Evolutionary conservation across 2,797 vertebrate species (phyloP).

Genomic region (Tauraco hartlaubi): DNA sequence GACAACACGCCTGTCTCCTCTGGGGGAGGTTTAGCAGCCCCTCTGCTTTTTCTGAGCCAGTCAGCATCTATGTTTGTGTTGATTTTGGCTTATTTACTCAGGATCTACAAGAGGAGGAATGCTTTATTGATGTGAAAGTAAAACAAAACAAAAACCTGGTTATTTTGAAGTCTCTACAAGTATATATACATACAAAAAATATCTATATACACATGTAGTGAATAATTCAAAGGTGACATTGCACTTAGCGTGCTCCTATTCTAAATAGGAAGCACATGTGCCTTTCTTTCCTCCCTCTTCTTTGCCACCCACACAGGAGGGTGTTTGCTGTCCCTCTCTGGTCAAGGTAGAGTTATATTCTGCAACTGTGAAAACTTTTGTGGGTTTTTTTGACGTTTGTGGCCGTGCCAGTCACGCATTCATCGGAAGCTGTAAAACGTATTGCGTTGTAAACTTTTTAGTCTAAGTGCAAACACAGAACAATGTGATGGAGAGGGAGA

Average conservation of each 20-base stretch:
- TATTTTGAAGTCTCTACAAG: not conserved
- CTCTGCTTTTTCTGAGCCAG: slow-evolving; percentile 31
- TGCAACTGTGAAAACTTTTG: not conserved
- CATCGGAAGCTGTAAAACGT: not conserved
- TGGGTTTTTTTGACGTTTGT: not conserved
- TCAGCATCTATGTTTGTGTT: slow-evolving; percentile 31
- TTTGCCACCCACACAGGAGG: not conserved
- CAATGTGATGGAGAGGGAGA: not conserved
- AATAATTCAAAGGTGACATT: not conserved
- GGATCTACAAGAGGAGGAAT: slow-evolving; percentile 27
- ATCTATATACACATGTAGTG: not conserved
- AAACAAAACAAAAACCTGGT: not conserved
- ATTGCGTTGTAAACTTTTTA: not conserved
- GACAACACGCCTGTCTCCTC: not conserved
- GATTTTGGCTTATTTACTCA: slow-evolving; percentile 41
- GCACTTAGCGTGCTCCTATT: not conserved
- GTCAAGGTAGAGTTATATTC: not conserved
- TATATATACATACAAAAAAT: not conserved
- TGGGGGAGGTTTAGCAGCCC: not conserved
- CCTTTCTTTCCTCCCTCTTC: not conserved
- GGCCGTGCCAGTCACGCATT: not conserved
- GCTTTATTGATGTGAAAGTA: slow-evolving; percentile 28
- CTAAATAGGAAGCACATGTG: not conserved
- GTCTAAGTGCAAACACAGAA: not conserved
- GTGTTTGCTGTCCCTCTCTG: not conserved